Evolutionary conservation across 2,888 invertebrate genomes (phyloP).

Genomic region (Dione vanillae): DNA sequence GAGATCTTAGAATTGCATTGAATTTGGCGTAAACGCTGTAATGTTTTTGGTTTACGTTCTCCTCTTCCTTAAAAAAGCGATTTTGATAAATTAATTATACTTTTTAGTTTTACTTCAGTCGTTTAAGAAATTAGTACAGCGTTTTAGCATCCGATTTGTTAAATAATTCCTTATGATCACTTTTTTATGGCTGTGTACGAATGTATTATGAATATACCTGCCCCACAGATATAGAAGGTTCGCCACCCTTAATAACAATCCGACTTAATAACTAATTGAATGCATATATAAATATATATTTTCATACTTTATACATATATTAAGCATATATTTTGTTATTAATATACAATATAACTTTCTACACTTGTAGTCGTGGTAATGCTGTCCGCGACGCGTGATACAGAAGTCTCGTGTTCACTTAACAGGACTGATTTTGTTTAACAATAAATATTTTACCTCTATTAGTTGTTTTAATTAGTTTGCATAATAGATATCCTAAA

Average conservation of each 20-base stretch:
- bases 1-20: not conserved
- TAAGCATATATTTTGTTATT: constrained; percentile 61
- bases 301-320: constrained; percentile 62
- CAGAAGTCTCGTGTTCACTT: constrained; percentile 76
- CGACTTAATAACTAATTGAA: constrained; percentile 76
- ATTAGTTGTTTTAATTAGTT: constrained; percentile 76
- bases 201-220: not conserved
- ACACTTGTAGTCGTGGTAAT: constrained; percentile 72
- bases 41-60: not conserved
- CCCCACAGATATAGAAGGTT: constrained; percentile 13
- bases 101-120: not conserved
- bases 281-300: constrained; percentile 68
- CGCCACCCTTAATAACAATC: constrained; percentile 54
- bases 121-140: constrained; percentile 3
- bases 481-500: constrained; percentile 68
- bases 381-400: constrained; percentile 67
- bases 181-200: not conserved
- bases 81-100: not conserved
- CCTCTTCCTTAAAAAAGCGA: not conserved
- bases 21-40: constrained; percentile 8
- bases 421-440: constrained; percentile 82
- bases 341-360: constrained; percentile 54
- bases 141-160: not conserved
- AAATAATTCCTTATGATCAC: not conserved
- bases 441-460: constrained; percentile 79